Conservation (phyloP, 1,140 invertebrate species). For the Chlorops oryzae region DNA sequence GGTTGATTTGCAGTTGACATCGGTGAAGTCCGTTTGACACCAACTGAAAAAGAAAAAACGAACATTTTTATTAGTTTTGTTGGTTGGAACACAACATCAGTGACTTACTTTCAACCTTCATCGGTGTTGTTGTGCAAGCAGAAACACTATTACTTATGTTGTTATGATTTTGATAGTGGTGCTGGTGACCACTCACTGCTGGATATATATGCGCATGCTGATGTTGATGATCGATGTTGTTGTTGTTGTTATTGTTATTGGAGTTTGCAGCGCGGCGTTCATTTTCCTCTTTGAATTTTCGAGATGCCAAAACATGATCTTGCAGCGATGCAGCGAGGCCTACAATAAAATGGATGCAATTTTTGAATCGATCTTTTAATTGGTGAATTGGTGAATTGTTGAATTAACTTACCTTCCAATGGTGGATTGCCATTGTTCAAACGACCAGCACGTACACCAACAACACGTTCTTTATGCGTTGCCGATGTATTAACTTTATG, state of each 20-base stretch:
- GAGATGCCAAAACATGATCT: constrained; percentile 63
- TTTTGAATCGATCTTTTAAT: no score
- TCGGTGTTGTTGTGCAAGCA: constrained; percentile 24
- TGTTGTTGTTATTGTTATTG: not conserved
- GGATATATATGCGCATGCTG: constrained; percentile 17
- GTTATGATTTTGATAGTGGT: constrained; percentile 9
- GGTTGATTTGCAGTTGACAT: constrained; percentile 32
- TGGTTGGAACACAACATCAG: not conserved
- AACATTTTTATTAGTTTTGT: not conserved
- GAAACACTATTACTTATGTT: not conserved
- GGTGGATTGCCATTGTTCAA: constrained; percentile 42
- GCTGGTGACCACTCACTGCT: not conserved
- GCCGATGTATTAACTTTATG: constrained; percentile 2
- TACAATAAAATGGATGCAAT: no score
- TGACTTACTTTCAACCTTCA: constrained; percentile 43
- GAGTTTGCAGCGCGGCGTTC: constrained; percentile 34
- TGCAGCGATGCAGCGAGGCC: constrained; percentile 76
- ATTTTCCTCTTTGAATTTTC: constrained; percentile 57
- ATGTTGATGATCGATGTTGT: constrained; percentile 7
- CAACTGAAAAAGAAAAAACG: constrained; percentile 20
- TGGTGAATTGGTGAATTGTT: no score
- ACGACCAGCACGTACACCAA: constrained; percentile 20
- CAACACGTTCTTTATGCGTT: constrained; percentile 13
- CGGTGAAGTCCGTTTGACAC: constrained; percentile 41
- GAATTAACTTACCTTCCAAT: constrained; percentile 43